phyloP scores from a whole-genome alignment of 1,140 invertebrate genomes.

The Mizuhopecten yessoensis region DNA sequence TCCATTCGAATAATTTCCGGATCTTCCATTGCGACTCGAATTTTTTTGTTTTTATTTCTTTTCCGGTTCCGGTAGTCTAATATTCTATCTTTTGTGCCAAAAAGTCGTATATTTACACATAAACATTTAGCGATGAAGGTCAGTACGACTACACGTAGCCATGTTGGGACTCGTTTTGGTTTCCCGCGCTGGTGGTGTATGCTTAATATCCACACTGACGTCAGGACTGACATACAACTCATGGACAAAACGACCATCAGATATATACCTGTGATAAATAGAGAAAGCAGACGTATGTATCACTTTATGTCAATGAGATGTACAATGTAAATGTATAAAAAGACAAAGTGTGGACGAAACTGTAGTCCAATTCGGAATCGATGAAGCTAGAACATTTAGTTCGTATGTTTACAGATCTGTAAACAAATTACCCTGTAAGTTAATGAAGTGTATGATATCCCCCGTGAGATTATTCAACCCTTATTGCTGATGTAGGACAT shows the following conservation, averaged over 20 bases:
- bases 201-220: conserved; percentile 76
- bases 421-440: too few species aligned
- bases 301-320: too few species aligned
- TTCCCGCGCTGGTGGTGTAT: conserved; percentile 78
- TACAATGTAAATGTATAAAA: too few species aligned
- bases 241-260: conserved; percentile 78
- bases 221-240: conserved; percentile 77
- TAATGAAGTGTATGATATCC: too few species aligned
- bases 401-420: too few species aligned
- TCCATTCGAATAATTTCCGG: conserved; percentile 62
- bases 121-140: conserved; percentile 64
- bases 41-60: conserved; percentile 45
- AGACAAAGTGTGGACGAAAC: too few species aligned
- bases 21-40: conserved; percentile 66
- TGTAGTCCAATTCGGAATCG: too few species aligned
- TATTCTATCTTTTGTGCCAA: background rate
- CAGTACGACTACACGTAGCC: conserved; percentile 67
- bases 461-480: too few species aligned
- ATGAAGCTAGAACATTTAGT: too few species aligned
- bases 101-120: conserved; percentile 52
- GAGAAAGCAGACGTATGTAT: too few species aligned
- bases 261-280: conserved; percentile 78
- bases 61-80: conserved; percentile 41
- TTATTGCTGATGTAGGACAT: too few species aligned
- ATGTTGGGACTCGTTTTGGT: conserved; percentile 67